Base-by-base conservation (phyloP, 2,113 vertebrate species). In the Albula glossodonta region DNA sequence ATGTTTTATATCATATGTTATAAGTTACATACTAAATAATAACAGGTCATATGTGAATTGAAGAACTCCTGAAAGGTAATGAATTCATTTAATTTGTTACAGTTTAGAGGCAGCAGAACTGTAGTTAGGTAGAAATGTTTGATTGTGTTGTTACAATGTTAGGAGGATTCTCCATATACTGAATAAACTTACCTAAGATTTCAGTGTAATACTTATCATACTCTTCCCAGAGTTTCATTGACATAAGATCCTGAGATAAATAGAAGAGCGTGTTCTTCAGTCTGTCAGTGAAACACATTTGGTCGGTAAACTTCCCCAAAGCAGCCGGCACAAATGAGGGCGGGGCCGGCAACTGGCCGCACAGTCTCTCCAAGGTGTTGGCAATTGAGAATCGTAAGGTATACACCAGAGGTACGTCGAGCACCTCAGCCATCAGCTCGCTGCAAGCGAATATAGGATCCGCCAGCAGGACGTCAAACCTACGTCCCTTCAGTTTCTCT, bases 231-330 rank as follows among this genome's bases (percentile, higher is more conserved):
- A 83, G 0, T 0, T 49, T 0, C 0, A 74, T 0, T 0, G 90
- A n/a, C 8, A 93, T 2, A 0, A 89, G 3, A 78, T 95, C 94
- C n/a, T 95, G 91, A 2, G 91, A 80, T 4, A 90, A 56, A 0
- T 93, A 90, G 79, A 91, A 90, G 17, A 95, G 31, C 25, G 91
- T 83, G 85, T 95, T 96, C 85, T 88, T 84, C 25, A 94, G 2
- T 83, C 94, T 90, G 56, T 96, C 92, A 0, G 83, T 74, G 83
- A 96, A 96, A 70, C 87, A 84, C 95, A 97, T 96, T n/a, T 90
- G 88, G 48, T 95, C 94, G 0, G 88, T 94, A 17, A 95, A 88
- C 90, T 94, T 93, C 82, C 93, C 93, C 87, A 95, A 87, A 19
- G 87, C 56, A 0, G 83, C 88, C 0, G 96, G 95, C 13, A 95